These are phyloP conservation scores for Raphicerus campestris DNA, from an alignment of 2,113 vertebrate species.

Conservation along the genomic window DNA sequence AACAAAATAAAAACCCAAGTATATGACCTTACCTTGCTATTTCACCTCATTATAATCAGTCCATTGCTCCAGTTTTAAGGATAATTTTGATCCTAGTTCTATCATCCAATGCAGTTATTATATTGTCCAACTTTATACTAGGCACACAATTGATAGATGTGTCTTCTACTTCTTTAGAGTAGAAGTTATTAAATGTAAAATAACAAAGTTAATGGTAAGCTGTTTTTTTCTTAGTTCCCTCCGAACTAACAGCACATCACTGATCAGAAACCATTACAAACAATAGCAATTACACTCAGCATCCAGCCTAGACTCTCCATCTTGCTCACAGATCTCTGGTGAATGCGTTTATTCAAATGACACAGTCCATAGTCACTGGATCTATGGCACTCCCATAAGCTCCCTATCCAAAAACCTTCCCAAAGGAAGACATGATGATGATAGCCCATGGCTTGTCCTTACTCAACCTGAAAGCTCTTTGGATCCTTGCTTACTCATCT, in stretches of 20 bases:
- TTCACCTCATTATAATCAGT: slow-evolving; percentile 6
- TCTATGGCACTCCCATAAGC: background rate
- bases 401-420: background rate
- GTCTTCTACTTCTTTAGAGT: slow-evolving; percentile 3
- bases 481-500: background rate
- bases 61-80: background rate
- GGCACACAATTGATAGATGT: background rate
- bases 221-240: background rate
- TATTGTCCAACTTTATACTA: slow-evolving; percentile 12
- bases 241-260: background rate
- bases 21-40: background rate
- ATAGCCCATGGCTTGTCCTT: background rate
- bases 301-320: background rate
- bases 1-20: background rate
- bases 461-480: background rate
- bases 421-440: background rate
- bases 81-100: slow-evolving; percentile 2
- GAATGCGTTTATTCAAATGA: background rate
- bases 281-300: background rate
- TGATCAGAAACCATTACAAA: background rate
- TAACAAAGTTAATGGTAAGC: background rate
- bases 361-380: background rate
- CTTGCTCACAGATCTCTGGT: background rate
- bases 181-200: background rate
- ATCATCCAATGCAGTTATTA: background rate